Percentiles rank a stretch among this genome's conserved stretches.
Evolutionary conservation across 2,888 invertebrate species (phyloP).

Genomic region (Lepidonotus clava): DNA sequence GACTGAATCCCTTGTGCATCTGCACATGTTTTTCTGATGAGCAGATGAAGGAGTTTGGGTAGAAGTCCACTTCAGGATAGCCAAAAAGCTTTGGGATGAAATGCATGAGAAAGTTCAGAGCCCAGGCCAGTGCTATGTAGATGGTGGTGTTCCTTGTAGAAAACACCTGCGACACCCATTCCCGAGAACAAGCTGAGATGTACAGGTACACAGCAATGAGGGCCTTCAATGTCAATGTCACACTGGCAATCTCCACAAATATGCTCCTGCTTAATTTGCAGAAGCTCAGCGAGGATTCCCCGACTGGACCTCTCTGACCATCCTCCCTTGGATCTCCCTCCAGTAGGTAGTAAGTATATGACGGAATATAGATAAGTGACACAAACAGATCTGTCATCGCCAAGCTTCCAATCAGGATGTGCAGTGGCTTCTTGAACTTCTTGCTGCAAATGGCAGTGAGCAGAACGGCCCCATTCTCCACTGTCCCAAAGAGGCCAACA

Average conservation of each 20-base stretch:
- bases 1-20: not conserved
- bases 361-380: conserved; percentile 61
- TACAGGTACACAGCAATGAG: conserved; percentile 61
- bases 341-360: conserved; percentile 63
- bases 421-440: conserved; percentile 57
- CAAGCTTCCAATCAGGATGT: conserved; percentile 58
- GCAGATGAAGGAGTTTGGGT: conserved; percentile 58
- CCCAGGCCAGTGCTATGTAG: conserved; percentile 56
- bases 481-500: conserved; percentile 61
- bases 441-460: conserved; percentile 56
- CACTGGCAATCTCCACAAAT: conserved; percentile 61
- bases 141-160: conserved; percentile 34
- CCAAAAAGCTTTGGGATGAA: conserved; percentile 59
- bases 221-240: conserved; percentile 57
- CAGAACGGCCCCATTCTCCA: conserved; percentile 60
- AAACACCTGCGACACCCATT: conserved; percentile 52
- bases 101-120: conserved; percentile 57
- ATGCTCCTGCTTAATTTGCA: conserved; percentile 47
- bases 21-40: not conserved
- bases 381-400: conserved; percentile 60
- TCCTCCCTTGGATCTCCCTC: conserved; percentile 44
- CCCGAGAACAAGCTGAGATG: conserved; percentile 52
- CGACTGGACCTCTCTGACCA: not conserved
- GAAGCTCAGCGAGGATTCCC: not conserved
- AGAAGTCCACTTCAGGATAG: conserved; percentile 58